Percentiles rank a stretch among this genome's conserved stretches.
phyloP scores from a whole-genome alignment of 2,113 vertebrate species.

The Hydrochoerus hydrochaeris region DNA sequence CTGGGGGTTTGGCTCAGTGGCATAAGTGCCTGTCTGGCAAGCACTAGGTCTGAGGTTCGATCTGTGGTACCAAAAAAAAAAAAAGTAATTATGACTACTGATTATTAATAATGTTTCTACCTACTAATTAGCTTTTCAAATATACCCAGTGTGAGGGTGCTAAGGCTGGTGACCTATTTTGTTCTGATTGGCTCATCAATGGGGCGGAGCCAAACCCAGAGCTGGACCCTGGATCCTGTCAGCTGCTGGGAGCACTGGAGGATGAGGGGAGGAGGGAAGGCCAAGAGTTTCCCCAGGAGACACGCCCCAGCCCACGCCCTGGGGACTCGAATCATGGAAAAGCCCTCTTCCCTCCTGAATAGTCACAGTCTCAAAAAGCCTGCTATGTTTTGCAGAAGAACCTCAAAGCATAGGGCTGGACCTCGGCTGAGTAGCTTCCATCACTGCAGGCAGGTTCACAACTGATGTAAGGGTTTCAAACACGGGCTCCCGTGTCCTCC shows the following conservation, averaged over 20 bases:
- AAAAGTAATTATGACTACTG: not conserved
- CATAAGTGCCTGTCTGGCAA: too few species aligned
- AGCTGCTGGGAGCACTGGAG: too few species aligned
- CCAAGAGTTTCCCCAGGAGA: not conserved
- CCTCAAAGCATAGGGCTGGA: not conserved
- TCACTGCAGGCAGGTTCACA: not conserved
- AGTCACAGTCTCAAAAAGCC: not conserved
- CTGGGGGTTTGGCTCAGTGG: too few species aligned
- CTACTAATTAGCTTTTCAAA: not conserved
- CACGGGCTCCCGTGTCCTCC: not conserved
- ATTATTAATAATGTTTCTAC: not conserved
- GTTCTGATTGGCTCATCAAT: not conserved
- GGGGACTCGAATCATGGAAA: too few species aligned
- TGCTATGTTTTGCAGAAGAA: not conserved
- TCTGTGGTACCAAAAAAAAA: too few species aligned
- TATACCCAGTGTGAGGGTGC: not conserved
- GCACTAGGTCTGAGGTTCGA: too few species aligned
- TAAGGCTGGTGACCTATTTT: not conserved
- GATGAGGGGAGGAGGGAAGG: not conserved
- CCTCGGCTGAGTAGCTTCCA: not conserved
- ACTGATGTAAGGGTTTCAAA: not conserved
- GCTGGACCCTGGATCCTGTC: accelerated
- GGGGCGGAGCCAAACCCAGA: not conserved
- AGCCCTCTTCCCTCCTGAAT: not conserved
- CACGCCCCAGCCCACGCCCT: not conserved